Evolutionary conservation across 2,113 vertebrate genomes (phyloP), one percentile per base, ranked within the genome.

Genomic region (Actenoides lindsayi): DNA sequence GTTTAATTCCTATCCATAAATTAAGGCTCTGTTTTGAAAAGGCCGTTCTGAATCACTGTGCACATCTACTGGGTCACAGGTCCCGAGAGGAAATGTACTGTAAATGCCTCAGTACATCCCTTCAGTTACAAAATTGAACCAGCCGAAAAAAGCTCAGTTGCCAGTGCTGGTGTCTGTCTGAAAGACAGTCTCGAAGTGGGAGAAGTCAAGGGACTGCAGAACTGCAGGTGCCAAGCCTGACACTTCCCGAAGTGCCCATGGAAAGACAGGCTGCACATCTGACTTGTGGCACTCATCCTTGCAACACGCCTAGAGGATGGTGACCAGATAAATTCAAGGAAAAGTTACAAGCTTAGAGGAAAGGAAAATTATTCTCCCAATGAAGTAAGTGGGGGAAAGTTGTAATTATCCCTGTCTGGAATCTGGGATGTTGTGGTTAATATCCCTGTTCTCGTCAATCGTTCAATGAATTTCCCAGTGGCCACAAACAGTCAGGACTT

Each of bases 391-490:
- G 20, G 31, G 71, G 69, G 63, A 88, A 97, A 85, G 70, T 57
- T 59, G 46, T 51, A 62, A 54, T 80, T 84, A 83, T 50, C 39
- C 57, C 37, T 83, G 80, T 91, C 83, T 91, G 96, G 85, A 90
- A 87, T 90, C 57, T 83, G 87, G 70, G 87, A 87, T 85, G 82
- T 76, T 84, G 87, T 0, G 54, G 95, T 83, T 87, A 80, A 60
- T 69, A 57, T 42, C 57, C 46, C 44, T 74, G 27, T 83, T 94
- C 81, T 94, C 42, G n/a, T 94, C 83, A 94, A 89, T 30, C 88
- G 82, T 76, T 71, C 68, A 53, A 59, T 84, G 89, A 94, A 88
- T 93, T 95, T 89, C 91, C 87, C 89, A 57, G 33, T 75, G 42
- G 82, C 41, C 84, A 60, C 57, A 83, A 46, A 65, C 51, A 73